Conservation (phyloP, 2,113 vertebrate genomes). For the Entomyzon cyanotis region DNA sequence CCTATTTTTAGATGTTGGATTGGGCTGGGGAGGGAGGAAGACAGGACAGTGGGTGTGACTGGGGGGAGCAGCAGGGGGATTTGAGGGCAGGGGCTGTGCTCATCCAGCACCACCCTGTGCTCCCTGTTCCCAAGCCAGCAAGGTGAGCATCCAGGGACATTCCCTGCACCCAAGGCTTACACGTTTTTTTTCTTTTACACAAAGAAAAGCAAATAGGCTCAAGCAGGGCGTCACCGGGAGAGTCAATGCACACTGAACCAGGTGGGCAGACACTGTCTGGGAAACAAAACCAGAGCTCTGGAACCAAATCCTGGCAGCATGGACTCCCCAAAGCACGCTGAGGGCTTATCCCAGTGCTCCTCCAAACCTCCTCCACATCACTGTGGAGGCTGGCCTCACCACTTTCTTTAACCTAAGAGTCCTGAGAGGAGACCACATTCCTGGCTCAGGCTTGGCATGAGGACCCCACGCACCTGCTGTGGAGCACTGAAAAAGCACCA, state of each 20-base stretch:
- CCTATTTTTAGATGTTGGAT: not conserved
- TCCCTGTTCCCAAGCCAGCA: not conserved
- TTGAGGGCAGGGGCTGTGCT: not conserved
- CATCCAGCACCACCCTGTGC: accelerated
- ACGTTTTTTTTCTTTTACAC: slow-evolving; percentile 10
- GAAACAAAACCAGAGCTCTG: not conserved
- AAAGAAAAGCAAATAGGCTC: slow-evolving; percentile 18
- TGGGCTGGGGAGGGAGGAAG: not conserved
- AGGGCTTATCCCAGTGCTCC: not conserved
- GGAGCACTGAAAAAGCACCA: not conserved
- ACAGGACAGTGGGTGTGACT: accelerated
- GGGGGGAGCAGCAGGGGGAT: not conserved
- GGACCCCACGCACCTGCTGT: not conserved
- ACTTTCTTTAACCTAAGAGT: not conserved
- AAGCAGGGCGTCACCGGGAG: not conserved
- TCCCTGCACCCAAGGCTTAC: not conserved
- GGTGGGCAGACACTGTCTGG: not conserved
- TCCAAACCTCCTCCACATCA: not conserved
- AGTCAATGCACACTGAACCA: not conserved
- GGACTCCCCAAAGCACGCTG: accelerated
- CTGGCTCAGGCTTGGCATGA: accelerated
- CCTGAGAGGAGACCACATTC: not conserved
- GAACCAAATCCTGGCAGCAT: not conserved
- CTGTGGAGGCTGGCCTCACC: not conserved
- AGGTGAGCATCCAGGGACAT: not conserved